Conservation (phyloP, 2,888 invertebrate species). For the Drosophila crucigera region DNA sequence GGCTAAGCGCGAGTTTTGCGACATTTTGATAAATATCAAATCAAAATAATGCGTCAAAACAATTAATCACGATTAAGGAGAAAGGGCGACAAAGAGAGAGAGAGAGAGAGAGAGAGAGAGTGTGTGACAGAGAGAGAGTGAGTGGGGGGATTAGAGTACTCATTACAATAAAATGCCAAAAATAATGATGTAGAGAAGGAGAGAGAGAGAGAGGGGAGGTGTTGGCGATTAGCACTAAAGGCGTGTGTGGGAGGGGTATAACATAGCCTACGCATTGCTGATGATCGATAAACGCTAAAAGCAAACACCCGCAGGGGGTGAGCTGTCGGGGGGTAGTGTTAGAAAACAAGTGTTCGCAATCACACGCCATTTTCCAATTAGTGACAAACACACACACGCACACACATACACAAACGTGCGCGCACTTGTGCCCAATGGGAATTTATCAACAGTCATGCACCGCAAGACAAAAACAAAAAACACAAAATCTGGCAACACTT, state of each 20-base stretch:
- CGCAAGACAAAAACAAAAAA: slow-evolving; percentile 2
- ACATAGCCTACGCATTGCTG: slow-evolving; percentile 17
- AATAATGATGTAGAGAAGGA: slow-evolving; percentile 45
- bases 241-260: not conserved
- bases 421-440: slow-evolving; percentile 22
- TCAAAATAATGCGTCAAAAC: slow-evolving; percentile 79
- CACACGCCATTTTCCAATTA: slow-evolving; percentile 78
- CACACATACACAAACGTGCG: slow-evolving; percentile 1
- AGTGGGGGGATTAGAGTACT: slow-evolving; percentile 18
- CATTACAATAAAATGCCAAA: slow-evolving; percentile 53
- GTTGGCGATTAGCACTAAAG: slow-evolving; percentile 26
- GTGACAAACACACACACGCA: slow-evolving; percentile 24
- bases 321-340: not conserved
- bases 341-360: slow-evolving; percentile 71
- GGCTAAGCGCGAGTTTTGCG: slow-evolving; percentile 69
- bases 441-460: slow-evolving; percentile 47
- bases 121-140: not conserved
- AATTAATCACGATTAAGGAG: slow-evolving; percentile 78
- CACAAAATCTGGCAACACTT: slow-evolving; percentile 48
- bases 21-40: slow-evolving; percentile 81
- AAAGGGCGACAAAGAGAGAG: slow-evolving; percentile 1
- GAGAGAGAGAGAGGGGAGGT: slow-evolving; percentile 2
- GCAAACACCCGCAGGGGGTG: slow-evolving; percentile 45
- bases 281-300: slow-evolving; percentile 74
- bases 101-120: not conserved